Base-by-base conservation (phyloP, 2,113 vertebrate genomes). In the Syngnathus scovelli region DNA sequence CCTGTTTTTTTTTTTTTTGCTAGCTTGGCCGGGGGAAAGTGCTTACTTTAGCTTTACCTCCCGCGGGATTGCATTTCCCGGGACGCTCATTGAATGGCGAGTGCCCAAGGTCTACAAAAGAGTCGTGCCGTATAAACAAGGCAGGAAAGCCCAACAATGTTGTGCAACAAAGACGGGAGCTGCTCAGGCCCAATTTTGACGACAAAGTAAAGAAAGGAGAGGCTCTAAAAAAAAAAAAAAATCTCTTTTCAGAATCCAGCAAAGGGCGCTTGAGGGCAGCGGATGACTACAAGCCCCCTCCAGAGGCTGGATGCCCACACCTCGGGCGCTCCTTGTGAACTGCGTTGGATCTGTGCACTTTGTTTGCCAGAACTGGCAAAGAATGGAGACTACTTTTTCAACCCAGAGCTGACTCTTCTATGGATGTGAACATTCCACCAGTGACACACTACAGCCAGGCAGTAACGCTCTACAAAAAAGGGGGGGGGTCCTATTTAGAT, bases 1-100 rank as follows among this genome's bases (percentile, higher is more conserved):
- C 59, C 66, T 33, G 27, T 27, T 27, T 27, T 27, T 3, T 33
- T 33, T 33, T 33, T 74, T 69, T 64, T 7, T 3, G 55, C 55
- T 71, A 56, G 41, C 54, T 54, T 75, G 55, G n/a, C 19, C 51
- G 43, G 43, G 65, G 78, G 67, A 78, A 78, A 78, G 70, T 72
- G 68, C 41, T 62, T 27, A 16, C 61, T 62, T 72, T 69, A 69
- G 72, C 75, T 61, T 55, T 60, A 39, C 69, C 71, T 74, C 68
- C 62, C 10, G 54, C 54, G 59, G 67, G 69, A 76, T 36, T 12
- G 62, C 12, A 79, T 72, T 33, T 77, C 48, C 38, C 55, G 15
- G 68, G 80, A 69, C 71, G 70, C 65, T 62, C 23, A 46, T 27
- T 66, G 54, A 43, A 64, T 64, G n/a, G 62, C 0, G 27, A 74